phyloP scores from a whole-genome alignment of 2,797 vertebrate species.

The Dermochelys coriacea region DNA sequence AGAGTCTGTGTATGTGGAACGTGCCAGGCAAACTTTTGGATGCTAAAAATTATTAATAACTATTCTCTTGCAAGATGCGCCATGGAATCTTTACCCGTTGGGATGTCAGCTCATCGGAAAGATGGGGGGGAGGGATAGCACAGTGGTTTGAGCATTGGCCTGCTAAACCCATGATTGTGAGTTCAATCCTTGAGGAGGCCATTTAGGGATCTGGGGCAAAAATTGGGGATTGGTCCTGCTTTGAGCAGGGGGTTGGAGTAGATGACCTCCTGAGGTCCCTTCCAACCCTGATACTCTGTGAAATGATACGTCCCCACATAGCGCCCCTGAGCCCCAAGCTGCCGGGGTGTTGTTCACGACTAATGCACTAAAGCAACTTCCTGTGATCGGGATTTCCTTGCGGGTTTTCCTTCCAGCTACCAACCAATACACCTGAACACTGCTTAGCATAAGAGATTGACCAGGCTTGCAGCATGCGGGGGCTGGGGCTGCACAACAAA shows the following conservation, averaged over 20 bases:
- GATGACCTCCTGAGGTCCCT: no score
- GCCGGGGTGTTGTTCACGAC: neutral
- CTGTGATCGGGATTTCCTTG: neutral
- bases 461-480: neutral
- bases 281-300: no score
- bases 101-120: neutral
- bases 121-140: no score
- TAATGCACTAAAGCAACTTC: neutral
- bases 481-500: neutral
- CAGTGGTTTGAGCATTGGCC: no score
- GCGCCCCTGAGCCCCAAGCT: neutral
- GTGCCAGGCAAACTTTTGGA: neutral
- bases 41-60: neutral
- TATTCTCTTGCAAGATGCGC: no score
- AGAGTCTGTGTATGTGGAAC: neutral
- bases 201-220: no score
- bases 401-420: neutral
- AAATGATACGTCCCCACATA: no score
- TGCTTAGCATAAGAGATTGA: neutral
- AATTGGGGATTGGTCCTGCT: no score
- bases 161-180: no score
- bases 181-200: no score
- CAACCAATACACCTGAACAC: neutral
- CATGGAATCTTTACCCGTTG: neutral
- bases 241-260: no score